Base-by-base conservation (phyloP, 2,888 invertebrate genomes). In the Xylota sylvarum region DNA sequence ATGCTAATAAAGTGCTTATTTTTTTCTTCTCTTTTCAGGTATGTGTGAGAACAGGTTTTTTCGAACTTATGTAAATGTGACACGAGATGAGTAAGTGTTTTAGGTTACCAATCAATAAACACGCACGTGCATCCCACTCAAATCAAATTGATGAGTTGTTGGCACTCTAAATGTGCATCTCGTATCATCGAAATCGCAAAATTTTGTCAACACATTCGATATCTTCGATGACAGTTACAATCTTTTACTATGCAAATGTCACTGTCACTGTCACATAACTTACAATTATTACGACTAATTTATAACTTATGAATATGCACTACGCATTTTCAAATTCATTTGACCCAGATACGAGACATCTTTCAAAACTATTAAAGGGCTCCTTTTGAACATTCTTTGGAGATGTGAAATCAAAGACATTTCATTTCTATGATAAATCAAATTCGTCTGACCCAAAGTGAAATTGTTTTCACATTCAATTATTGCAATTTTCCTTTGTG, bases 381-480 rank as follows among this genome's bases (percentile, higher is more conserved):
- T 17, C 19, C 14, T 46, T 72, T 14, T 43, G 17, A 19, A 14
- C 37, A 43, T 23, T 12, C 55, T 64, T 70, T 46, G 64, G 48
- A 64, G 6, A 19, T 65, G 48, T 67, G 76, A 74, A 74, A 74
- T 62, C 62, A 27, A 48, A 37, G 60, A 62, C 52, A 32, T 12
- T 65, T 46, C 46, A 43, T 43, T 43, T 14, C 43, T 14, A 3
- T 23, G 23, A 23, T 23, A 17, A 56, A 55, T 55, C 27, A 12
- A 30, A 76, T 37, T 46, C 48, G 19, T 10, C 30, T 55, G 55
- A 46, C 52, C 4, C 30, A 56, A 67, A 69, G 60, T 62, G 60
- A 77, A 77, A 62, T 70, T 70, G 70, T 70, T 69, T 79, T 79
- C 62, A 37, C 46, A 79, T 70, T 79, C 70, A 79, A 70, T 79